phyloP scores from a whole-genome alignment of 2,888 invertebrate genomes.

The Leptopilina myrica region DNA sequence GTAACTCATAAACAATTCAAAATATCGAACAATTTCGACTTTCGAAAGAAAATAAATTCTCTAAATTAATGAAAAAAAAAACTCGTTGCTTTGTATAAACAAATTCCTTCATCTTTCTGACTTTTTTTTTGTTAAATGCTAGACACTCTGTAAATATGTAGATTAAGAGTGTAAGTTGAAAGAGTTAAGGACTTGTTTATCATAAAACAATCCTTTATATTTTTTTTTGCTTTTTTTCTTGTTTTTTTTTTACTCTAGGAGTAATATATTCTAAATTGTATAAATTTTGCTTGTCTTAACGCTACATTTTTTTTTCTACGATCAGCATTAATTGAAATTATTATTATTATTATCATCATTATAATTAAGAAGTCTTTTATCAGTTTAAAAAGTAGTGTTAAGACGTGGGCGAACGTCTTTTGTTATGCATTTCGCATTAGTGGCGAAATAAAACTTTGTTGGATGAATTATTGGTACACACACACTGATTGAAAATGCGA shows the following conservation, averaged over 20 bases:
- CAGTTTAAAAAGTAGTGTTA: conserved; percentile 27
- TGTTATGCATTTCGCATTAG: not conserved
- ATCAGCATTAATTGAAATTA: conserved; percentile 29
- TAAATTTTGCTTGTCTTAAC: conserved; percentile 26
- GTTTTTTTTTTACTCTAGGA: not conserved
- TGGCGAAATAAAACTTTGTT: conserved; percentile 8
- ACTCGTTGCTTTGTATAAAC: conserved; percentile 6
- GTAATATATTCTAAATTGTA: conserved; percentile 24
- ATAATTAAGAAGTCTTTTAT: conserved; percentile 27
- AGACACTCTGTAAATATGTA: conserved; percentile 16
- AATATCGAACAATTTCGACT: conserved; percentile 12
- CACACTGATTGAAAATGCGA: conserved; percentile 13
- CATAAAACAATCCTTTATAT: conserved; percentile 20
- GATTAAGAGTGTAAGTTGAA: conserved; percentile 4
- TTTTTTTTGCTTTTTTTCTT: not conserved
- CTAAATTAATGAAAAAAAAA: not conserved
- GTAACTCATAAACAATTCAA: not conserved
- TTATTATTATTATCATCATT: conserved; percentile 17
- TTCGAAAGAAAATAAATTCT: conserved; percentile 1
- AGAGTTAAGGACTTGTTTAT: conserved; percentile 14
- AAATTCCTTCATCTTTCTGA: not conserved
- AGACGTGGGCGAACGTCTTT: conserved; percentile 14
- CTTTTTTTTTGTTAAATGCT: conserved; percentile 28
- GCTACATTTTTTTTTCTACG: conserved; percentile 19
- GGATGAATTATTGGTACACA: conserved; percentile 11